Base-by-base conservation (phyloP, 1,140 invertebrate species). In the Lineus longissimus region DNA sequence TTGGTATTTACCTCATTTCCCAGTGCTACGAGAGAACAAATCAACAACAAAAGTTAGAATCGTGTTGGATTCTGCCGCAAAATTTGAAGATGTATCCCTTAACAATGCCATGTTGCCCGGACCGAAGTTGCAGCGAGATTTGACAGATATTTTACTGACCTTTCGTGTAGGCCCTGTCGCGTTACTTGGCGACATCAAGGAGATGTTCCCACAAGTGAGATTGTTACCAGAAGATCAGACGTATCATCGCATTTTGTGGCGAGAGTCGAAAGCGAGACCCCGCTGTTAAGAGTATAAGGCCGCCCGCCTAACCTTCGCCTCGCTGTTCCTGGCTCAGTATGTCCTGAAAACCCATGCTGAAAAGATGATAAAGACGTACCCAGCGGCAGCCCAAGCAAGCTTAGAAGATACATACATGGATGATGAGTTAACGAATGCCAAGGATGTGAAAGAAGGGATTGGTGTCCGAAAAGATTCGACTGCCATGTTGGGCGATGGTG, bases 101-200 rank as follows among this genome's bases (percentile, higher is more conserved):
- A 69, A 69, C 59, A 64, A 64, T 40, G 1, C n/a, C 9, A 62
- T 76, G 33, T 25, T 68, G 15, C 27, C 30, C 19, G 75, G 75
- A 1, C 79, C 83, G 19, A 74, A 74, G 59, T 43, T 84, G 0
- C 79, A 84, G 71, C 71, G 36, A 43, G 61, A 64, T 22, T 36
- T 73, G n/a, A 56, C 68, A 36, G 61, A 47, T 47, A 64, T 73
- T 0, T 43, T 74, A 7, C 22, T 71, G 0, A 43, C 65, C 33
- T 74, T 74, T 61, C 57, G 73, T 7, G 36, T 40, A 17, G 15
- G 63, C 19, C 30, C 23, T 30, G 55, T 74, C 1, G 69, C 63
- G 2, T 23, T 72, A 1, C 31, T 54, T 0, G 61, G 61, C 30
- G 64, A 69, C 29, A 66, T 69, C 1, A 22, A 36, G 40, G 62